Conservation (phyloP, 2,797 vertebrate genomes). For the Emydoidea blandingii region DNA sequence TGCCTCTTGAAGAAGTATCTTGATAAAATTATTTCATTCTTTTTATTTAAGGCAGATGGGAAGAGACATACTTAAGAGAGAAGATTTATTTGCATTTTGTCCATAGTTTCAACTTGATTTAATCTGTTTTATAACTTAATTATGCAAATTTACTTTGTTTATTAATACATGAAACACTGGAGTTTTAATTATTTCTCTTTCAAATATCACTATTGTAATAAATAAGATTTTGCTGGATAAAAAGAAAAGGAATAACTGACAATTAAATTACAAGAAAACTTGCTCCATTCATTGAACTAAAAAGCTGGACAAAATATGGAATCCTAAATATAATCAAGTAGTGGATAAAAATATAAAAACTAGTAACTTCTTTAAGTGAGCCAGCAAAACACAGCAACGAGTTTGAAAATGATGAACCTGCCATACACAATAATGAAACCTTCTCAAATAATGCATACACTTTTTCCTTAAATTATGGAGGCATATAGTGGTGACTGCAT, state of each 20-base stretch:
- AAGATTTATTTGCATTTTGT: neutral
- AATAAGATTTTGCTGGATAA: neutral
- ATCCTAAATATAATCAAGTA: neutral
- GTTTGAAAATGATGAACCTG: neutral
- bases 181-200: constrained; percentile 14
- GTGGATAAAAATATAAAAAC: constrained; percentile 28
- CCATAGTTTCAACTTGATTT: constrained; percentile 33
- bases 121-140: constrained; percentile 36
- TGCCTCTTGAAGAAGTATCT: neutral
- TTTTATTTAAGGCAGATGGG: neutral
- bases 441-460: neutral
- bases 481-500: neutral
- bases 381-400: constrained; percentile 3
- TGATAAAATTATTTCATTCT: neutral
- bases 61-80: neutral
- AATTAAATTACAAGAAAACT: constrained; percentile 33
- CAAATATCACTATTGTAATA: constrained; percentile 40
- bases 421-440: neutral
- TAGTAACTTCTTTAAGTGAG: neutral
- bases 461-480: neutral
- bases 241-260: constrained; percentile 1
- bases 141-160: constrained; percentile 11
- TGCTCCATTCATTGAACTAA: constrained; percentile 12
- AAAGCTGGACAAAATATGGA: neutral
- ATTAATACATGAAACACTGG: neutral